Percentiles rank a stretch among this genome's conserved stretches.
phyloP scores from a whole-genome alignment of 2,797 vertebrate genomes.

The Cynodonichthys magdalenae region DNA sequence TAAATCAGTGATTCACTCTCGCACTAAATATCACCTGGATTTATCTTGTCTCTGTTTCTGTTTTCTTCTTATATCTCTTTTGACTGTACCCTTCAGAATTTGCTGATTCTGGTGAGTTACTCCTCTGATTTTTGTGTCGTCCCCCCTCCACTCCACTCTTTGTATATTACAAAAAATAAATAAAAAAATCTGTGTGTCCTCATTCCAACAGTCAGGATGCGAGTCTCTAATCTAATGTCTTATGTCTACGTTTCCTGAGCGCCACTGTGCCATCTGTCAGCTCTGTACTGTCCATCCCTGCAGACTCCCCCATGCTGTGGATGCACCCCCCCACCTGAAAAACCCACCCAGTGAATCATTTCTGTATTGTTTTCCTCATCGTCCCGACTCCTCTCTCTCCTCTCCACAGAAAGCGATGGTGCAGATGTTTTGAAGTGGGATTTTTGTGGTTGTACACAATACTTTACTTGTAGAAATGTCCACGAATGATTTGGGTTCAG shows the following conservation, averaged over 20 bases:
- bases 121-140: constrained; percentile 68
- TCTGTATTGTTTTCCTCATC: constrained; percentile 65
- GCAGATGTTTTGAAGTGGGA: too few relatives aligned
- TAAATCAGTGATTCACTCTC: constrained; percentile 41
- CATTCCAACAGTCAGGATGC: constrained; percentile 65
- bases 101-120: constrained; percentile 87
- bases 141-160: not conserved
- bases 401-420: constrained; percentile 27
- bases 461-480: too few relatives aligned
- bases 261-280: constrained; percentile 61
- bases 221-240: constrained; percentile 52
- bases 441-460: too few relatives aligned
- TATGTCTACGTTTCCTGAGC: constrained; percentile 57
- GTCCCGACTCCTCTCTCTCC: constrained; percentile 68
- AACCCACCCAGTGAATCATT: constrained; percentile 65
- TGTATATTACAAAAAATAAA: not conserved
- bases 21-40: constrained; percentile 64
- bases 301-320: constrained; percentile 69
- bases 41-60: constrained; percentile 71
- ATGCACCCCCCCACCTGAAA: constrained; percentile 61
- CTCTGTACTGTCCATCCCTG: constrained; percentile 59
- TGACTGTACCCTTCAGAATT: constrained; percentile 83
- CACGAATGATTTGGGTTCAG: too few relatives aligned
- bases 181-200: constrained; percentile 57
- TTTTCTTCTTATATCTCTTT: constrained; percentile 70